These are phyloP conservation scores for Pachycephala philippinensis DNA, from an alignment of 2,113 vertebrate species.

Conservation along the genomic window DNA sequence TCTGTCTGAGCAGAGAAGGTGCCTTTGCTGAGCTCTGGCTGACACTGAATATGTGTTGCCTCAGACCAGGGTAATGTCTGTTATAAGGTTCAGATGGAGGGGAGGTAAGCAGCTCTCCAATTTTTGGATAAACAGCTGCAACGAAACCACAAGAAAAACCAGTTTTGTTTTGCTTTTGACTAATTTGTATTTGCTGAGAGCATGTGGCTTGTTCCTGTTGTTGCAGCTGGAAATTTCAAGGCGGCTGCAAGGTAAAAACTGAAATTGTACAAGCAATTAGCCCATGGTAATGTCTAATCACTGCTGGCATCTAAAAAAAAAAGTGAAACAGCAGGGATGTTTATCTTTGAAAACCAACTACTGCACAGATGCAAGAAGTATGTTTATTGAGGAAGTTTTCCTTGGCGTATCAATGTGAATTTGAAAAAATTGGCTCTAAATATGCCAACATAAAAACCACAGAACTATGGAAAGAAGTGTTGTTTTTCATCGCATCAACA, in stretches of 20 bases:
- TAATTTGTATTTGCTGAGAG: constrained; percentile 23
- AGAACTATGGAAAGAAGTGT: neutral
- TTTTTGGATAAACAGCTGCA: constrained; percentile 36
- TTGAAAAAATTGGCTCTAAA: neutral
- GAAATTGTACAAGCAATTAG: constrained; percentile 35
- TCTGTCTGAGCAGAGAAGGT: neutral
- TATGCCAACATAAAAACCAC: neutral
- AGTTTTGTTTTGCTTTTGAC: constrained; percentile 43
- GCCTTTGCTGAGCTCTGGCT: neutral
- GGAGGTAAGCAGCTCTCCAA: neutral
- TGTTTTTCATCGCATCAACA: neutral
- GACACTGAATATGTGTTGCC: neutral
- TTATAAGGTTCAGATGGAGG: neutral
- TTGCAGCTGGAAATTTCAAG: constrained; percentile 52
- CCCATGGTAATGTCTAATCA: constrained; percentile 24
- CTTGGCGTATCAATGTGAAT: neutral
- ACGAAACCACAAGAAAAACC: neutral
- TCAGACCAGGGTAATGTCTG: neutral
- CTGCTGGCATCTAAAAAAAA: constrained; percentile 40
- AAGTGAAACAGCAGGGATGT: neutral
- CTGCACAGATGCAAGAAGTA: constrained; percentile 30
- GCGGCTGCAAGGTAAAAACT: constrained; percentile 7
- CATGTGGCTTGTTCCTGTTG: constrained; percentile 16
- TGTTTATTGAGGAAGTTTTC: constrained; percentile 30
- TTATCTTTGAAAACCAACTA: constrained; percentile 46